phyloP scores from a whole-genome alignment of 2,888 invertebrate species.

The Heteropelma amictum region DNA sequence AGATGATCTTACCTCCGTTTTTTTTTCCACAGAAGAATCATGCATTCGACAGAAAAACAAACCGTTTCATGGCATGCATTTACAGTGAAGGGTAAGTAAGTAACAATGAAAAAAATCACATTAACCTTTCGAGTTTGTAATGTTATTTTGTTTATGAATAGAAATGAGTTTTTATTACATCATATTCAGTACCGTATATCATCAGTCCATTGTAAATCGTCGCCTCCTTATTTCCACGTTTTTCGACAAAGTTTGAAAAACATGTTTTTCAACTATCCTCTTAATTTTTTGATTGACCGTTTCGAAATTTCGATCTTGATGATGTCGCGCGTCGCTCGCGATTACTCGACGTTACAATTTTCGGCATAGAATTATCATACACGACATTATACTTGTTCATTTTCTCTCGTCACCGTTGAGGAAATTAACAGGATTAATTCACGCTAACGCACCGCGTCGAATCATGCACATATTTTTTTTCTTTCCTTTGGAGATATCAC shows the following conservation, averaged over 20 bases:
- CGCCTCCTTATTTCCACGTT: background rate
- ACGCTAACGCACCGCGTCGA: background rate
- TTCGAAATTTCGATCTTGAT: too few species aligned
- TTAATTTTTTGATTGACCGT: too few species aligned
- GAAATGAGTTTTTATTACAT: constrained; percentile 45
- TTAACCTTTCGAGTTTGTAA: constrained; percentile 11
- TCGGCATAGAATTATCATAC: too few species aligned
- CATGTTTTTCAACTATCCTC: too few species aligned
- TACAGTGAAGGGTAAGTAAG: constrained; percentile 1
- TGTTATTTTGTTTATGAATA: constrained; percentile 40
- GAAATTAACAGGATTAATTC: background rate
- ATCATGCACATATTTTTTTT: background rate
- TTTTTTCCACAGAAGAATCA: constrained; percentile 35
- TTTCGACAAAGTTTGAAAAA: background rate
- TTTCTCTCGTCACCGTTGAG: background rate
- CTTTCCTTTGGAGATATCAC: too few species aligned
- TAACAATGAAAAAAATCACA: constrained; percentile 27
- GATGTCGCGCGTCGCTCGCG: too few species aligned
- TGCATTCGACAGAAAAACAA: constrained; percentile 38
- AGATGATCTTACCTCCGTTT: constrained; percentile 39
- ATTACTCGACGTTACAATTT: too few species aligned
- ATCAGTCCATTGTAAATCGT: background rate
- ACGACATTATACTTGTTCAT: too few species aligned
- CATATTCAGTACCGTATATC: constrained; percentile 25
- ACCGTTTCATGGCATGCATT: constrained; percentile 33